These are phyloP conservation scores for Dinomys branickii DNA, from an alignment of 2,113 vertebrate genomes.

Conservation along the genomic window DNA sequence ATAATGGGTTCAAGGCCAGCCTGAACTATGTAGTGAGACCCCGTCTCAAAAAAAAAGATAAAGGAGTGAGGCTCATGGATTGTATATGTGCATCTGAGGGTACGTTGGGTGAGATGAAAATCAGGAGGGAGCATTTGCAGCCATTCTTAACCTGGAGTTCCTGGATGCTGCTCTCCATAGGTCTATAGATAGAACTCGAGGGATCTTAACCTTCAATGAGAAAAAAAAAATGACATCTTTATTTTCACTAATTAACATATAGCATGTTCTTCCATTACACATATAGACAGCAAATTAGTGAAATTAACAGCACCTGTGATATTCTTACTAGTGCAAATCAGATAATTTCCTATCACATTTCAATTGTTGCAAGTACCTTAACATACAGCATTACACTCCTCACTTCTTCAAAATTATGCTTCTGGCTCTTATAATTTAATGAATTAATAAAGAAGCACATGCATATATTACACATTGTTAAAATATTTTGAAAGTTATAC, in stretches of 20 bases:
- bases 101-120: background rate
- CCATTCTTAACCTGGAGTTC: background rate
- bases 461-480: constrained; percentile 1
- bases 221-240: constrained; percentile 16
- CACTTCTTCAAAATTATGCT: constrained; percentile 50
- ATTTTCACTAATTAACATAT: constrained; percentile 51
- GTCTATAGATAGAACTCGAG: background rate
- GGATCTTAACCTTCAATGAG: background rate
- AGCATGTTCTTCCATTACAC: constrained; percentile 46
- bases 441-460: constrained; percentile 51
- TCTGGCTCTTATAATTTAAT: constrained; percentile 32
- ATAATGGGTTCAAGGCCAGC: background rate
- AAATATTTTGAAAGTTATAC: constrained; percentile 47
- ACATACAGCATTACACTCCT: constrained; percentile 50
- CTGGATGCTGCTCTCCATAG: background rate
- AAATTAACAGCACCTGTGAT: constrained; percentile 44
- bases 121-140: background rate
- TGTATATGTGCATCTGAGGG: background rate
- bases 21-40: background rate
- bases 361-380: constrained; percentile 36
- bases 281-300: constrained; percentile 10
- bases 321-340: constrained; percentile 48
- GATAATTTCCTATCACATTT: constrained; percentile 59
- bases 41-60: background rate
- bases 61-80: background rate